These are phyloP conservation scores for Seriola dumerili DNA, from an alignment of 2,113 vertebrate species.

Conservation along the genomic window DNA sequence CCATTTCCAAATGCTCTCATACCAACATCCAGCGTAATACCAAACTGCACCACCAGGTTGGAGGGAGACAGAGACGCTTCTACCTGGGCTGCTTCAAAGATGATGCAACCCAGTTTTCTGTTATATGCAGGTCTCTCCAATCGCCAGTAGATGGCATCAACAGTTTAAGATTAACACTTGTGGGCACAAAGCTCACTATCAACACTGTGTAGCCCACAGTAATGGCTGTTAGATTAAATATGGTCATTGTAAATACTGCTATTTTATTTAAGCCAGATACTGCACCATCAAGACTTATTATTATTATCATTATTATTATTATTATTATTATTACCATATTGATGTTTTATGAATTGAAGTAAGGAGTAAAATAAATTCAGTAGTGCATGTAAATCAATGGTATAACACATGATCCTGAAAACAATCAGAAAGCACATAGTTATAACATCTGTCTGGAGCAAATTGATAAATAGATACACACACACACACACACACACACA, in stretches of 20 bases:
- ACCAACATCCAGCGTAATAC: background rate
- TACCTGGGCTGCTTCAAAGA: constrained; percentile 33
- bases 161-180: constrained; percentile 67
- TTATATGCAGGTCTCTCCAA: constrained; percentile 57
- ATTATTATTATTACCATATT: background rate
- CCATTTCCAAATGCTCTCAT: background rate
- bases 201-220: background rate
- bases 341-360: background rate
- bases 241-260: background rate
- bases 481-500: background rate
- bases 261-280: background rate
- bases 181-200: constrained; percentile 13
- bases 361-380: background rate
- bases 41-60: constrained; percentile 19
- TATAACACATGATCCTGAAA: background rate
- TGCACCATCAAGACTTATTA: background rate
- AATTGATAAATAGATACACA: background rate
- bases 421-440: background rate
- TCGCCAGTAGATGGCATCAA: constrained; percentile 83
- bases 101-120: constrained; percentile 62
- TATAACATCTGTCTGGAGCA: background rate
- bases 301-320: background rate
- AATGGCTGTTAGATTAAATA: constrained; percentile 14
- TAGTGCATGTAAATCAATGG: background rate
- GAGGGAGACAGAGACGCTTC: background rate